Base-by-base conservation (phyloP, 2,113 vertebrate genomes). In the Bolborhynchus lineola region DNA sequence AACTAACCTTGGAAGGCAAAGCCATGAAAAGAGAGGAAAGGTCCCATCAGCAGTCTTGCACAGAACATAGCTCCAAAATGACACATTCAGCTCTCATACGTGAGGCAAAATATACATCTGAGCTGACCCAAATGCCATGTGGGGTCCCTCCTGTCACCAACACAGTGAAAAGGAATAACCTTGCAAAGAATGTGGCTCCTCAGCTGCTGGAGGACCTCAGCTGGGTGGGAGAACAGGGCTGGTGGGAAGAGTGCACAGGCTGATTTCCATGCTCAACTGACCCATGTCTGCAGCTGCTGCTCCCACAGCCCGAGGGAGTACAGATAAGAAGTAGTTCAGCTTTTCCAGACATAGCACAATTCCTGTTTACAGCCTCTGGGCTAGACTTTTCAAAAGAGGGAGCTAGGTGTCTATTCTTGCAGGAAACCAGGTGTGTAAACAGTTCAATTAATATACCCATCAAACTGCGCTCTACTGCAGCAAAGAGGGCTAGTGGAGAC, bases 371-470 rank as follows among this genome's bases (percentile, higher is more conserved):
- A 89, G 96, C 96, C 96, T 95, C 85, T 94, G 88, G 95, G 95
- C 95, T 96, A 94, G 86, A 88, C 75, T 96, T 96, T 96, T 96
- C 88, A 95, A 96, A 96, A 92, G 95, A 86, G 89, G 50, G 44
- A 97, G 95, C 74, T 94, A 65, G 80, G 91, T 94, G 83, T 96
- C 95, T 97, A 87, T 95, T 96, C 96, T 95, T 96, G 92, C 91
- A 95, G 93, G 96, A 96, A 97, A 72, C 91, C 96, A 97, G 96
- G 93, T 97, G 96, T 95, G 91, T 93, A 96, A 95, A 97, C 93
- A 95, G 91, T 91, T 92, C 95, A 93, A 94, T 93, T 96, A 94
- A 96, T 94, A 84, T 59, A 84, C 18, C 81, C 74, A 96, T 93
- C 53, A 92, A 94, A 91, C 86, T 17, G 7, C 49, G 65, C 83